Evolutionary conservation across 2,113 vertebrate genomes (phyloP), one percentile per base, ranked within the genome.

Genomic region (Glareola pratincola): DNA sequence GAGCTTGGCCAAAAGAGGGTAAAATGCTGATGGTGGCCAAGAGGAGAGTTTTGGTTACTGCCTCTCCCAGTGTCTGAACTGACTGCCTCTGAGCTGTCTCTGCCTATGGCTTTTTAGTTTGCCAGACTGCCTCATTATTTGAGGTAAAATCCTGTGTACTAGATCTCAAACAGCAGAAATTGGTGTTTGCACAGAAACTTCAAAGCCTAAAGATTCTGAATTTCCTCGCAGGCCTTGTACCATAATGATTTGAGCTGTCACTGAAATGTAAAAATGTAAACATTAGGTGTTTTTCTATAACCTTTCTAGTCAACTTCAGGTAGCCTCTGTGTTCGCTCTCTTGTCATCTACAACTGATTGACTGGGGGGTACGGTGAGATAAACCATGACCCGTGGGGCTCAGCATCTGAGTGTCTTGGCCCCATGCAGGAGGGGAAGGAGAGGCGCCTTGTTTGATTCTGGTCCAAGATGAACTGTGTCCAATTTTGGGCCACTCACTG

Each of bases 251-350:
- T 37, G 29, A 60, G 32, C 27, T 1, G 1, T 53, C 39, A 56
- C 53, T 39, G 37, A 69, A 91, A 60, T 56, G 10, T 41, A 10
- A 63, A 82, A 72, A 59, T 24, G 8, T n/a, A 36, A 92, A 76
- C 0, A 0, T 57, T 18, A 7, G 13, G 20, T 76, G 4, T 34
- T 78, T 41, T 86, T 51, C 26, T 60, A 0, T 53, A 21, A 29
- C 68, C 4, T 87, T 86, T 74, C 27, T 36, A 14, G 22, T 39
- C 27, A 80, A 4, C 5, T 45, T 88, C 9, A 80, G 18, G 11
- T 50, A 24, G 71, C 7, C 9, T 66, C 50, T 81, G 5, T 43
- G 36, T 79, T 85, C 0, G 0, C 16, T 73, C 34, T 74, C 30
- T 32, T 63, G 15, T 73, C 16, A 36, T 34, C 59, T 88, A 5